phyloP scores from a whole-genome alignment of 2,113 vertebrate genomes.

The Falco punctatus region DNA sequence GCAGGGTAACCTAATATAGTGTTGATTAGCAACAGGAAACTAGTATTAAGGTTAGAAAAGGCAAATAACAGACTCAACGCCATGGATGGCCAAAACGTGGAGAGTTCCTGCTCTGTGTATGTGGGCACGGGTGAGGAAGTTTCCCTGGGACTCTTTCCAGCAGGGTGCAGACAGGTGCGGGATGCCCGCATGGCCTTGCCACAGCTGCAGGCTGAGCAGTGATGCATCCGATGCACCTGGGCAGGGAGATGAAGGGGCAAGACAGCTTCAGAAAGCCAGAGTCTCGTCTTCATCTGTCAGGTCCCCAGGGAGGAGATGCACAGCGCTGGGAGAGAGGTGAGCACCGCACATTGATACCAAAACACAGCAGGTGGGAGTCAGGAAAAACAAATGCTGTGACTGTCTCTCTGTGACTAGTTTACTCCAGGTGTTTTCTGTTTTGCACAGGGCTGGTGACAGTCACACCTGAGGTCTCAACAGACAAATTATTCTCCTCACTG shows the following conservation, averaged over 20 bases:
- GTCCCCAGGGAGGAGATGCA: not conserved
- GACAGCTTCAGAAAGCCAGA: not conserved
- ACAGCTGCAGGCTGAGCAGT: not conserved
- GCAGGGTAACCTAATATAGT: not conserved
- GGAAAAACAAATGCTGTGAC: fast-evolving
- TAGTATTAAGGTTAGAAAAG: not conserved
- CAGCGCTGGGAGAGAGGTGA: fast-evolving
- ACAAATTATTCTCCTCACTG: not conserved
- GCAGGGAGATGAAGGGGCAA: not conserved
- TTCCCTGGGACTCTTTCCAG: not conserved
- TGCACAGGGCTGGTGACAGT: not conserved
- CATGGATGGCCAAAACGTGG: not conserved
- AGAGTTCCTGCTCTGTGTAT: not conserved
- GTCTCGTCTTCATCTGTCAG: fast-evolving
- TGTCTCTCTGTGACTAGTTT: not conserved
- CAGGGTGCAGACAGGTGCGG: fast-evolving
- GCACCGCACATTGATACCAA: fast-evolving
- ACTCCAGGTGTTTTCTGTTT: not conserved
- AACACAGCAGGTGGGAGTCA: not conserved
- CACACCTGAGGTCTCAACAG: not conserved
- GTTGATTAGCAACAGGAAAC: not conserved
- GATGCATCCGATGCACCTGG: no score
- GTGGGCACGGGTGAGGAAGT: fast-evolving
- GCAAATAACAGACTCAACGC: not conserved
- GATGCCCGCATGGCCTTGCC: not conserved